phyloP scores from a whole-genome alignment of 2,113 vertebrate genomes.

The Callorhinus ursinus region DNA sequence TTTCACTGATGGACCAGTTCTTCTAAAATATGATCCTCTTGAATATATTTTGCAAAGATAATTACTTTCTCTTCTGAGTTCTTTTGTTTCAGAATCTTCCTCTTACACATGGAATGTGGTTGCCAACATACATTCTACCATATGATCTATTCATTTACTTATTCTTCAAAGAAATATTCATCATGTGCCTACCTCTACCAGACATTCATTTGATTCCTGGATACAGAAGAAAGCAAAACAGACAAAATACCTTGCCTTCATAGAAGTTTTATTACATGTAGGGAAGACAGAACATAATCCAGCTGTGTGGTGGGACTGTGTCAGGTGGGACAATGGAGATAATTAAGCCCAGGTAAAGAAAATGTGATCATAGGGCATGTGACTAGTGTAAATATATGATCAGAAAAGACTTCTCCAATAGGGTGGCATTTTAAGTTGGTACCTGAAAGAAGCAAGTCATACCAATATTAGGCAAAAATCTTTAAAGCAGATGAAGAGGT shows the following conservation, averaged over 20 bases:
- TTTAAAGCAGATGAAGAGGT: neutral
- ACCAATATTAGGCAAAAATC: neutral
- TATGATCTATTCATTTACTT: neutral
- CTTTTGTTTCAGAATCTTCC: neutral
- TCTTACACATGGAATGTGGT: neutral
- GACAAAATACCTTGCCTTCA: neutral
- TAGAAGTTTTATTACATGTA: neutral
- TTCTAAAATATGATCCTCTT: conserved; percentile 7
- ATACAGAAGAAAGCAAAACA: neutral
- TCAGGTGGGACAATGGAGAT: neutral
- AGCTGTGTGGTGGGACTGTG: neutral
- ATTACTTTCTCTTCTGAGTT: neutral
- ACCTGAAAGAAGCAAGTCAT: neutral
- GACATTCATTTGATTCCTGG: neutral
- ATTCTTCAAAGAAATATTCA: neutral
- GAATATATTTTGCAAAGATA: neutral
- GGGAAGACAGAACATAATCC: neutral
- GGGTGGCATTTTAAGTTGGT: neutral
- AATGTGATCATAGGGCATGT: neutral
- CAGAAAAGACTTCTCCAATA: neutral
- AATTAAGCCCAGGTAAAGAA: neutral
- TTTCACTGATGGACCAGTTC: neutral
- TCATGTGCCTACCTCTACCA: neutral
- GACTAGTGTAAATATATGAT: neutral
- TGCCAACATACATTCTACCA: neutral